These are phyloP conservation scores for Thryonomys swinderianus DNA, from an alignment of 2,113 vertebrate genomes.

Conservation along the genomic window DNA sequence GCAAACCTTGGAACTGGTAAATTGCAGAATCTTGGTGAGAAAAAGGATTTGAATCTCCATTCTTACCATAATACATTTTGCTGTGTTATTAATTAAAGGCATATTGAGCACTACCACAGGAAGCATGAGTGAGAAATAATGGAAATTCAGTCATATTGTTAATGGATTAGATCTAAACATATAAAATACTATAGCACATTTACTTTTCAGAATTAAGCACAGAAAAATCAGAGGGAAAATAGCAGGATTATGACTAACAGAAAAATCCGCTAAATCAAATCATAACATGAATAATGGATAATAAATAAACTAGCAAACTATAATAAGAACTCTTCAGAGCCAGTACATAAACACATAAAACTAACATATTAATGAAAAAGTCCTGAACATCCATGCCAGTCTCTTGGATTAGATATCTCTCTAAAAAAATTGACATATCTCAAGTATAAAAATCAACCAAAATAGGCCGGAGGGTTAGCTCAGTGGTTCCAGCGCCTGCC, in stretches of 20 bases:
- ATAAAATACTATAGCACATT: conserved; percentile 19
- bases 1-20: background rate
- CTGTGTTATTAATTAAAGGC: background rate
- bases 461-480: no score
- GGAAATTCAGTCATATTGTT: background rate
- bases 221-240: background rate
- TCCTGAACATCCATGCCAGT: background rate
- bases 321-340: background rate
- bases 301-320: conserved; percentile 43
- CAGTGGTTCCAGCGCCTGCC: no score
- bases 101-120: background rate
- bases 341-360: conserved; percentile 26
- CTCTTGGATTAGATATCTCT: background rate
- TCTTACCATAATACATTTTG: background rate
- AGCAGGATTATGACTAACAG: background rate
- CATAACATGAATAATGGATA: background rate
- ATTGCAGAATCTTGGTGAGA: background rate
- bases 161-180: background rate
- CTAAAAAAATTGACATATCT: conserved; percentile 49
- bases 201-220: conserved; percentile 35
- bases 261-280: conserved; percentile 22
- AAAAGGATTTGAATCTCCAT: background rate
- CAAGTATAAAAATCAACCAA: background rate
- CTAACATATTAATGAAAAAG: background rate
- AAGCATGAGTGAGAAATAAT: conserved; percentile 1